These are phyloP conservation scores for Didymodactylos carnosus DNA, from an alignment of 2,888 invertebrate genomes.

Conservation along the genomic window DNA sequence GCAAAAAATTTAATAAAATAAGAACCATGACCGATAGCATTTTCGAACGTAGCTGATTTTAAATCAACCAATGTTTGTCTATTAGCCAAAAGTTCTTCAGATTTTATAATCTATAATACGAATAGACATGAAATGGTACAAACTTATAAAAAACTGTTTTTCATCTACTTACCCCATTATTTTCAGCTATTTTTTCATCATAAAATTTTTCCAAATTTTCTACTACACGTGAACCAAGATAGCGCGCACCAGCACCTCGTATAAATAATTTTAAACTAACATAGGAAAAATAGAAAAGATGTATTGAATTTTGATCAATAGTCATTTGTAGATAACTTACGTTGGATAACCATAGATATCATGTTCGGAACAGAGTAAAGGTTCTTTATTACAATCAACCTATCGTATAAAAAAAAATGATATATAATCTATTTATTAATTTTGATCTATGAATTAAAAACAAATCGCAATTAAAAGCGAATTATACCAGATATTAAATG, in stretches of 20 bases:
- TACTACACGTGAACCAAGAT: neutral
- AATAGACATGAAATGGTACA: neutral
- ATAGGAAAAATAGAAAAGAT: neutral
- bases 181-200: neutral
- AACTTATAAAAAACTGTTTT: neutral
- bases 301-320: neutral
- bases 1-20: conserved; percentile 77
- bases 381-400: neutral
- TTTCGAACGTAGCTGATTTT: neutral
- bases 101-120: neutral
- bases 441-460: too few species aligned
- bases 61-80: neutral
- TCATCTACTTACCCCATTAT: neutral
- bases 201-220: neutral
- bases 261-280: neutral
- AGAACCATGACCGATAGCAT: too few species aligned
- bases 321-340: neutral
- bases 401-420: neutral
- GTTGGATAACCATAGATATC: neutral
- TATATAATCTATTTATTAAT: too few species aligned
- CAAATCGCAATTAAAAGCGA: too few species aligned
- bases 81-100: neutral
- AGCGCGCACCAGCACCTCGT: neutral
- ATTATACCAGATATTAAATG: too few species aligned
- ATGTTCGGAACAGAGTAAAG: neutral